Percentiles rank a stretch among this genome's conserved stretches.
phyloP scores from a whole-genome alignment of 2,113 vertebrate genomes.

The Uria aalge region DNA sequence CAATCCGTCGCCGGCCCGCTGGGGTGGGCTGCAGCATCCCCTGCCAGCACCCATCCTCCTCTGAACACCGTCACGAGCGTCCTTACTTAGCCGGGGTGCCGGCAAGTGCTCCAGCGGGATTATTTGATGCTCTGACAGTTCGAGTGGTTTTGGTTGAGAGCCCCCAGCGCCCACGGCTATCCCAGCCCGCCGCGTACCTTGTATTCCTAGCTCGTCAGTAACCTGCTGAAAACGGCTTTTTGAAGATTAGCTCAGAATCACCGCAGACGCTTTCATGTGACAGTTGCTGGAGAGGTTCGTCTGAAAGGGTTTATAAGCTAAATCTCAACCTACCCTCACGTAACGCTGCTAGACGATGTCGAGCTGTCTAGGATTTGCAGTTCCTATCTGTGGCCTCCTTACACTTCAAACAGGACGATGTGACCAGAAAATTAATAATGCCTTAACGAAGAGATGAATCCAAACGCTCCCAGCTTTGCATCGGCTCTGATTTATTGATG shows the following conservation, averaged over 20 bases:
- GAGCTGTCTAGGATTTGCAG: not conserved
- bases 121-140: not conserved
- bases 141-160: not conserved
- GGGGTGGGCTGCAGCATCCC: not conserved
- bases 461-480: not conserved
- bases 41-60: not conserved
- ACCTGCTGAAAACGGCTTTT: not conserved
- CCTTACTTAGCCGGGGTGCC: not conserved
- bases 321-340: not conserved
- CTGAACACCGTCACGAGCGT: fast-evolving
- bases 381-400: not conserved
- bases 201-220: not conserved
- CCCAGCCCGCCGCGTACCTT: not conserved
- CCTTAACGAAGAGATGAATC: slow-evolving; percentile 6
- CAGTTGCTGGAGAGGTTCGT: not conserved
- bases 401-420: not conserved
- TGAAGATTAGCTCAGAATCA: not conserved
- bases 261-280: not conserved
- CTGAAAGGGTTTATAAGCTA: not conserved
- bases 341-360: not conserved
- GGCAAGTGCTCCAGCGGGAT: not conserved
- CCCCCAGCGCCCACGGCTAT: not conserved
- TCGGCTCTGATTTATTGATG: not conserved
- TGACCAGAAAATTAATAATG: slow-evolving; percentile 36
- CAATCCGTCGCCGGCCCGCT: not conserved